Percentiles rank a stretch among this genome's conserved stretches.
These are phyloP conservation scores for Plectropomus leopardus DNA, from an alignment of 2,113 vertebrate species.

Conservation along the genomic window DNA sequence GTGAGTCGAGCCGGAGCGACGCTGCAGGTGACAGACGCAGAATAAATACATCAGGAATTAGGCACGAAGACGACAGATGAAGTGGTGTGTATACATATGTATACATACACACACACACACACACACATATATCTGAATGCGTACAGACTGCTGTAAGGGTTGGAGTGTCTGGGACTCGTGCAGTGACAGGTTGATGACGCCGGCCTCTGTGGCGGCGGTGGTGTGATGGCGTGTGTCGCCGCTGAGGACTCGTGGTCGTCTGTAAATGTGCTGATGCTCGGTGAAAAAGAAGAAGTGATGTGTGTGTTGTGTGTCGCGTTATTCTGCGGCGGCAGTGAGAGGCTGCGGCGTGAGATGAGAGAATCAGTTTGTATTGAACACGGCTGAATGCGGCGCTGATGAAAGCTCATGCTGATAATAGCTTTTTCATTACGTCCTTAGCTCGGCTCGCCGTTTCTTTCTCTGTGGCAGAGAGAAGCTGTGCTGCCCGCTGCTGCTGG, in stretches of 20 bases:
- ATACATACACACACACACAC: too few relatives aligned
- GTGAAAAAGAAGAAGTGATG: slow-evolving; percentile 20
- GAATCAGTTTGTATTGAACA: slow-evolving; percentile 75
- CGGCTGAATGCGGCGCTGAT: slow-evolving; percentile 77
- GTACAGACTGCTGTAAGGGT: background rate
- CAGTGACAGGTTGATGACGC: slow-evolving; percentile 31
- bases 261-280: slow-evolving; percentile 66
- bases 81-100: background rate
- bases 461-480: slow-evolving; percentile 43
- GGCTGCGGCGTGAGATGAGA: slow-evolving; percentile 64
- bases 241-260: slow-evolving; percentile 17
- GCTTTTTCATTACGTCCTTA: slow-evolving; percentile 79
- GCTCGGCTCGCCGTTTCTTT: slow-evolving; percentile 69
- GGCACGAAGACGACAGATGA: background rate
- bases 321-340: slow-evolving; percentile 60
- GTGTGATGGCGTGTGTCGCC: background rate
- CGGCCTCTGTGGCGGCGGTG: background rate
- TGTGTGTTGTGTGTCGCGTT: slow-evolving; percentile 50
- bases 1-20: slow-evolving; percentile 41
- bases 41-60: slow-evolving; percentile 40
- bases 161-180: background rate
- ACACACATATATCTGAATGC: too few relatives aligned
- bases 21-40: slow-evolving; percentile 23
- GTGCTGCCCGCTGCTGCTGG: background rate
- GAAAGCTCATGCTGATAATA: slow-evolving; percentile 77